phyloP scores from a whole-genome alignment of 2,888 invertebrate genomes.

The Koerneria pararmatus region DNA sequence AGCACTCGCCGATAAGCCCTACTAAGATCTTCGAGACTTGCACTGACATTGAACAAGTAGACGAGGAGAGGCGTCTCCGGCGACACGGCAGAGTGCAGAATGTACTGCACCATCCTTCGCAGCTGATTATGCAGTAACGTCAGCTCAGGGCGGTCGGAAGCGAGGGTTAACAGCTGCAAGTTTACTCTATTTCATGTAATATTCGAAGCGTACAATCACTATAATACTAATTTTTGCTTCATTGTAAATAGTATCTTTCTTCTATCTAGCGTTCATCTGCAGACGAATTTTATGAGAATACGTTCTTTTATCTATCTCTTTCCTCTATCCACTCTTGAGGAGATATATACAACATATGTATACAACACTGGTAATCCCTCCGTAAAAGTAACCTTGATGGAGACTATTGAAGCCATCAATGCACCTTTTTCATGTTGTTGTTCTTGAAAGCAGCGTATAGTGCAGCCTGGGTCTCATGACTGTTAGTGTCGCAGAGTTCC shows the following conservation, averaged over 20 bases:
- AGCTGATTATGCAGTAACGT: constrained; percentile 38
- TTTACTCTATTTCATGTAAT: neutral
- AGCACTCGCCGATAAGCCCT: too few relatives aligned
- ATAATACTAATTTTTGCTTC: too few relatives aligned
- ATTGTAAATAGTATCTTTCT: too few relatives aligned
- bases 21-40: too few relatives aligned
- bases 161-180: constrained; percentile 34
- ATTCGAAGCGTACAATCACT: too few relatives aligned
- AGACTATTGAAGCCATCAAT: neutral
- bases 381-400: constrained; percentile 6
- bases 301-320: too few relatives aligned
- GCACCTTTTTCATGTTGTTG: constrained; percentile 31
- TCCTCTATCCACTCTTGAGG: too few relatives aligned
- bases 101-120: constrained; percentile 31
- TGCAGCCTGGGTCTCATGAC: constrained; percentile 35
- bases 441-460: constrained; percentile 31
- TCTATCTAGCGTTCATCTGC: too few relatives aligned
- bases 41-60: constrained; percentile 32
- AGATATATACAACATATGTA: too few relatives aligned
- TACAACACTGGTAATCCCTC: too few relatives aligned
- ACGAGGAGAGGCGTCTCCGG: constrained; percentile 31
- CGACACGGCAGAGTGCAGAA: constrained; percentile 30
- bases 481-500: constrained; percentile 40
- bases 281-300: too few relatives aligned
- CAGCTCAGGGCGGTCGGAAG: constrained; percentile 28